Evolutionary conservation across 1,140 invertebrate genomes (phyloP).

Genomic region (Drosophila triauraria): DNA sequence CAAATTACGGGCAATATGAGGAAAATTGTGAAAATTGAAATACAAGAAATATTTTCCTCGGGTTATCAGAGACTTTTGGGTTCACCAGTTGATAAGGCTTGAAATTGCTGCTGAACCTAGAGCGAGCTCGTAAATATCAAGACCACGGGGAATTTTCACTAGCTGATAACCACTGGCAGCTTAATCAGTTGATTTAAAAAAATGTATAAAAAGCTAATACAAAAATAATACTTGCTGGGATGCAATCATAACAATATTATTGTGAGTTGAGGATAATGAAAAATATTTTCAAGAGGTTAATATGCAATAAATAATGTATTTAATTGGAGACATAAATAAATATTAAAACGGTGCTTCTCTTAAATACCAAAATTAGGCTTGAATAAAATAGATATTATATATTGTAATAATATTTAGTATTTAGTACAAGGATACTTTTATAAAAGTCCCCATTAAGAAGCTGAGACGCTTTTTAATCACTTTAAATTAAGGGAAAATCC

Average conservation of each 20-base stretch:
- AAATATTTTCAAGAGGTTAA: no score
- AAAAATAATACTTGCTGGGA: background rate
- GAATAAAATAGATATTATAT: no score
- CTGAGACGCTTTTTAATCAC: no score
- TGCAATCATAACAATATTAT: background rate
- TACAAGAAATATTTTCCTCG: slow-evolving; percentile 1
- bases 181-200: slow-evolving; percentile 20
- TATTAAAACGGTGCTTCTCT: no score
- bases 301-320: background rate
- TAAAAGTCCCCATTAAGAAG: no score
- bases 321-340: no score
- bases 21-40: slow-evolving; percentile 6
- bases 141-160: slow-evolving; percentile 21
- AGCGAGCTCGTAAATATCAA: slow-evolving; percentile 9
- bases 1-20: background rate
- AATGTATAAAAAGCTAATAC: background rate
- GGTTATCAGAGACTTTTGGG: slow-evolving; percentile 16
- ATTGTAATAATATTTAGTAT: no score
- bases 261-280: background rate
- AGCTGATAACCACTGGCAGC: slow-evolving; percentile 6
- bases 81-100: slow-evolving; percentile 17
- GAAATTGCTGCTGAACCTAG: background rate
- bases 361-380: no score
- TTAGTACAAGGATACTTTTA: no score
- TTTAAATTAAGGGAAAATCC: background rate